These are phyloP conservation scores for Oasisia sp. DNA, from an alignment of 2,888 invertebrate genomes.

Conservation along the genomic window DNA sequence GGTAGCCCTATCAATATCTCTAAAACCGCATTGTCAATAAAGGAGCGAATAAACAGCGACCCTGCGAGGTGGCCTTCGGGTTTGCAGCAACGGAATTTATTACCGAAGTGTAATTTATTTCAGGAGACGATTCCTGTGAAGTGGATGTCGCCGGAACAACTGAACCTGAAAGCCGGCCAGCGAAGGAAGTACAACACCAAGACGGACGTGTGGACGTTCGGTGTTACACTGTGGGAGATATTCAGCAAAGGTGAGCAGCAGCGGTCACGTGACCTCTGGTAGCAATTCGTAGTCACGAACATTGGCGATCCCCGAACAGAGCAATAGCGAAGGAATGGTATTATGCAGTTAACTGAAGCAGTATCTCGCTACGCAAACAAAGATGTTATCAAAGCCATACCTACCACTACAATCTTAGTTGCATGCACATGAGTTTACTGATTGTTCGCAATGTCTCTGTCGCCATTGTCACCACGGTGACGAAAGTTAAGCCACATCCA, in stretches of 20 bases:
- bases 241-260: conserved; percentile 27
- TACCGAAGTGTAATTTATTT: background rate
- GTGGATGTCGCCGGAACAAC: conserved; percentile 29
- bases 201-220: conserved; percentile 30
- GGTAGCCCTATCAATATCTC: too few species aligned
- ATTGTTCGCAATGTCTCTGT: too few species aligned
- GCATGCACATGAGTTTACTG: too few species aligned
- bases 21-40: background rate
- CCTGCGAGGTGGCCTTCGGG: background rate
- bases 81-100: background rate
- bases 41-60: background rate
- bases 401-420: too few species aligned
- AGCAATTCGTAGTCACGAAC: background rate
- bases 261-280: background rate
- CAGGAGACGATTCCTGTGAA: conserved; percentile 28
- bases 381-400: too few species aligned
- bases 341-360: background rate
- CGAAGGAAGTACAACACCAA: conserved; percentile 22
- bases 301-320: background rate
- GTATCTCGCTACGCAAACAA: background rate
- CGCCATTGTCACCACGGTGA: too few species aligned
- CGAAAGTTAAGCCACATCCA: too few species aligned
- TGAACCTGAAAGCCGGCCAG: background rate
- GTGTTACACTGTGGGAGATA: conserved; percentile 34
- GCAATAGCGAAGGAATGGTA: background rate